Base-by-base conservation (phyloP, 2,113 vertebrate species). In the Ceuthmochares aereus region DNA sequence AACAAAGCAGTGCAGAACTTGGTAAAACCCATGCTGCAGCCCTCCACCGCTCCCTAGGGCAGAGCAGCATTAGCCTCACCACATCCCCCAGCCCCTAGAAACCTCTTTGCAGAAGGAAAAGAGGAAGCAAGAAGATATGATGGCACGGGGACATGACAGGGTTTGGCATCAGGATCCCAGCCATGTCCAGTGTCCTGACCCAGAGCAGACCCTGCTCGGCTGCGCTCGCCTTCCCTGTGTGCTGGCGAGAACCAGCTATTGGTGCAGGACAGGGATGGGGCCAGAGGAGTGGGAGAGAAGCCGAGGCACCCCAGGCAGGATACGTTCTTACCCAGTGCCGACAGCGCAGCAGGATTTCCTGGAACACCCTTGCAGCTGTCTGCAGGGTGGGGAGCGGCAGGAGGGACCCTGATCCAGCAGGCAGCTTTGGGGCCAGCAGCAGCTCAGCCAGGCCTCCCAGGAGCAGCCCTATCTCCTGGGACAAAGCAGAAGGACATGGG, bases 291-390 rank as follows among this genome's bases (percentile, higher is more conserved):
- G 21, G 12, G 20, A 23, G 17, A 20, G 29, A 21, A 30, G 25
- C 49, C 1, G 3, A 66, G 37, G 20, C n/a, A 20, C 27, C 29
- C 40, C 8, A 3, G 15, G 68, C 1, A 2, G 36, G 51, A 84
- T 1, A 6, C 0, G 0, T 30, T 72, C 98, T 97, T 80, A 99
- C 99, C 99, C 99, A 99, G 93, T 99, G 99, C 56, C 99, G 98
- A 77, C 99, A 99, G 70, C 98, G 98, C 66, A 99, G 97, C 79
- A 99, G 97, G 97, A 99, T 99, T 91, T 99, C 98, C 93, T 98
- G 97, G 94, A 99, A 99, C 25, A 98, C 93, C 68, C 89, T 97
- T 3, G 98, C 97, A 4, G 97, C 98, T n/a, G 16, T 96, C 45
- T 89, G 96, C 64, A 99, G 84, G 73, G 97, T 97, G 7, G 96